Conservation (phyloP, 2,888 invertebrate genomes). For the Sminthurides aquaticus region DNA sequence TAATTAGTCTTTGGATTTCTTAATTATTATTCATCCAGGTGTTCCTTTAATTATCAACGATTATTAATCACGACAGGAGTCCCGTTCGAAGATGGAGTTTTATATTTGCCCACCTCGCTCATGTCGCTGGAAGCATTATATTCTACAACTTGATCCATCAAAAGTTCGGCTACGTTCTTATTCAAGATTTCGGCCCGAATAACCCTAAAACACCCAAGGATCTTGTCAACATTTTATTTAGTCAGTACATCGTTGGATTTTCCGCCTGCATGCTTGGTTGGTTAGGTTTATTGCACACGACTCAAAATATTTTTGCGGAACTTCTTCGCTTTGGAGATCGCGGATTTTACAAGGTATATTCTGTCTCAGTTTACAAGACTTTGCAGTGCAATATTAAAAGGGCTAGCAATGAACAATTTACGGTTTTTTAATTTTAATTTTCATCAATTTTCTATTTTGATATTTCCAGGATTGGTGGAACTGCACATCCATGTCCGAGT, state of each 20-base stretch:
- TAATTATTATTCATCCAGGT: not conserved
- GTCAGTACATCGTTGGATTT: slow-evolving; percentile 57
- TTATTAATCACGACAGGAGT: slow-evolving; percentile 59
- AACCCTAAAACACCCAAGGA: slow-evolving; percentile 10
- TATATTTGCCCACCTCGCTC: slow-evolving; percentile 61
- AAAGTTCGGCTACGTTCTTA: slow-evolving; percentile 8
- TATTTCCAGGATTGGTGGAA: slow-evolving; percentile 83
- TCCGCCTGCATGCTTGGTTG: slow-evolving; percentile 66
- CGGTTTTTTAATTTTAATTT: too few species aligned
- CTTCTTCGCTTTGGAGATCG: slow-evolving; percentile 77
- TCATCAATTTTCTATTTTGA: not conserved
- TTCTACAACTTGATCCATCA: slow-evolving; percentile 63
- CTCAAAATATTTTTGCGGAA: slow-evolving; percentile 85
- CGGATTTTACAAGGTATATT: slow-evolving; percentile 67
- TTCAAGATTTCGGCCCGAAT: slow-evolving; percentile 17
- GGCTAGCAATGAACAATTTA: too few species aligned
- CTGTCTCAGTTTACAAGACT: too few species aligned
- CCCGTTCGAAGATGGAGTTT: slow-evolving; percentile 64
- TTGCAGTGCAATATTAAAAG: too few species aligned
- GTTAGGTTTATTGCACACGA: slow-evolving; percentile 78
- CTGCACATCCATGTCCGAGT: slow-evolving; percentile 66
- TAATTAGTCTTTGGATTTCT: not conserved
- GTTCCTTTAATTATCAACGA: too few species aligned
- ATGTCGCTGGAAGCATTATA: slow-evolving; percentile 70
- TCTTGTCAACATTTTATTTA: slow-evolving; percentile 6